Percentiles rank a stretch among this genome's conserved stretches.
phyloP scores from a whole-genome alignment of 2,888 invertebrate species.

The Nipponacmea schrenckii region DNA sequence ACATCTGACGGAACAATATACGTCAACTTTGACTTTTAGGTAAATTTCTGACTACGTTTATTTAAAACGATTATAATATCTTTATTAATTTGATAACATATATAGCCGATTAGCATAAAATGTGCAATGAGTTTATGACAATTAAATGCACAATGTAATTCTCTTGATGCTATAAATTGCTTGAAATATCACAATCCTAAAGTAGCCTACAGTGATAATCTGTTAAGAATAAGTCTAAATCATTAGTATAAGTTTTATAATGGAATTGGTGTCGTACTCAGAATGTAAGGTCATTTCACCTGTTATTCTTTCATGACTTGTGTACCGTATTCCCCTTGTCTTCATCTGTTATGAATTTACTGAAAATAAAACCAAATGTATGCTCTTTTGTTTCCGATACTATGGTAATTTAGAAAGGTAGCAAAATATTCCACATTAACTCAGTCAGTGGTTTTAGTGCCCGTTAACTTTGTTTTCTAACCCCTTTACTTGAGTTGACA shows the following conservation, averaged over 20 bases:
- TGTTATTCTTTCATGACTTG: constrained; percentile 22
- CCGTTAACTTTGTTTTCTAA: constrained; percentile 18
- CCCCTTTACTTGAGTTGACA: constrained; percentile 11
- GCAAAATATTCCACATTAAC: constrained; percentile 22
- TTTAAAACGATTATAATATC: no score
- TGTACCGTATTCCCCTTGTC: constrained; percentile 20
- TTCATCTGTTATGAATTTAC: constrained; percentile 13
- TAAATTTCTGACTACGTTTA: no score
- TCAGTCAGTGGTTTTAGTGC: constrained; percentile 15
- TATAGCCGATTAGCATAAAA: no score
- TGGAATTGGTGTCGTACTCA: constrained; percentile 2
- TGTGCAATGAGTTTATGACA: no score
- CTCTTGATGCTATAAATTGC: no score
- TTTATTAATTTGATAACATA: no score
- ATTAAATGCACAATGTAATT: no score
- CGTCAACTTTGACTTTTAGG: no score
- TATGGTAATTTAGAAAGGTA: constrained; percentile 22
- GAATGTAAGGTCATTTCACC: constrained; percentile 14
- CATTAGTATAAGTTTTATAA: background rate
- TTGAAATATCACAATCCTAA: no score
- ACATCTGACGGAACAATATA: no score
- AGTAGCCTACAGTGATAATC: no score
- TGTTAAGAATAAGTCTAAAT: no score
- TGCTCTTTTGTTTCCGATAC: constrained; percentile 24
- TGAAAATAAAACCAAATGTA: constrained; percentile 25